Conservation (phyloP, 2,888 invertebrate genomes). For the Drosophila nigricruria region DNA sequence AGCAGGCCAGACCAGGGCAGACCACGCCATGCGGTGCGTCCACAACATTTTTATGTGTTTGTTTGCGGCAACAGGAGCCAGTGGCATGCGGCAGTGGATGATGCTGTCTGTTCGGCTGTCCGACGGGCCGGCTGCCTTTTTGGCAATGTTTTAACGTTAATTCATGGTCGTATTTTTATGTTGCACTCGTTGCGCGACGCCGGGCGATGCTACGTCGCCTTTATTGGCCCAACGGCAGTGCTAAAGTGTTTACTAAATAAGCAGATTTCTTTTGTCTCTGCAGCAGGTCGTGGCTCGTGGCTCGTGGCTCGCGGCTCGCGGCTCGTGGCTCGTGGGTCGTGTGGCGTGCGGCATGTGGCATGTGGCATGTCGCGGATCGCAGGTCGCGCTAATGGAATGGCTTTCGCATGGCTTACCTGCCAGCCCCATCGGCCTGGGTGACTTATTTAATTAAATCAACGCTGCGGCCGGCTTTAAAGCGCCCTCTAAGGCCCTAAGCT, state of each 20-base stretch:
- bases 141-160: slow-evolving; percentile 82
- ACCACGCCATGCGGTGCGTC: slow-evolving; percentile 63
- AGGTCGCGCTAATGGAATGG: slow-evolving; percentile 68
- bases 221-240: slow-evolving; percentile 60
- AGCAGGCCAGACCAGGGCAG: too few species aligned
- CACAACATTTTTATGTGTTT: slow-evolving; percentile 77
- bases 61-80: slow-evolving; percentile 63
- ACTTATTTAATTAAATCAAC: slow-evolving; percentile 77
- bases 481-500: slow-evolving; percentile 44
- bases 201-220: slow-evolving; percentile 53
- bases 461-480: slow-evolving; percentile 59
- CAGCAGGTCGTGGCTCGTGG: slow-evolving; percentile 1
- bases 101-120: slow-evolving; percentile 3
- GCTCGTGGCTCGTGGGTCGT: slow-evolving; percentile 4
- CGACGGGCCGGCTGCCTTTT: slow-evolving; percentile 50
- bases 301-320: not conserved
- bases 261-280: slow-evolving; percentile 65
- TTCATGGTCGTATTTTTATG: slow-evolving; percentile 82
- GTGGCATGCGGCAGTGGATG: not conserved
- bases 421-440: slow-evolving; percentile 44
- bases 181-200: slow-evolving; percentile 69
- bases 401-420: slow-evolving; percentile 70
- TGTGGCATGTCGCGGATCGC: slow-evolving; percentile 20
- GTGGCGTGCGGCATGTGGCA: not conserved
- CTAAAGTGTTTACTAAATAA: slow-evolving; percentile 78